Base-by-base conservation (phyloP, 2,797 vertebrate genomes). In the Toxotes lorentzi region DNA sequence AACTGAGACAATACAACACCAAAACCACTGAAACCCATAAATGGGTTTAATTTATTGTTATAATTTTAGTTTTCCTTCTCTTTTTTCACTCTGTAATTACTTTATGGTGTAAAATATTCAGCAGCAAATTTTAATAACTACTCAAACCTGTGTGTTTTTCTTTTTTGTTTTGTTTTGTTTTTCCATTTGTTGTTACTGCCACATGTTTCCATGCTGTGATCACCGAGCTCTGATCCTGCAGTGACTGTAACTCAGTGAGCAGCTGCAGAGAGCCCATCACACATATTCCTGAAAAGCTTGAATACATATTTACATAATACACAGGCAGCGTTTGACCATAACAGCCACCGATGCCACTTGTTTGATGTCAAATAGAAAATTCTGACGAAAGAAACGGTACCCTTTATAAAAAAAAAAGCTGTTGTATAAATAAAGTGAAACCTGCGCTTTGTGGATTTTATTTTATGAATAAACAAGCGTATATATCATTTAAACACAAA, bases 281-380 rank as follows among this genome's bases (percentile, higher is more conserved):
- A 57, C 32, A 47, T 83, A 88, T 90, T 90, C 88, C 79, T 88
- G 85, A 88, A 92, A 91, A 91, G 87, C 85, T 84, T 64, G 64
- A 86, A 85, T 57, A 66, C 70, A 70, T 95, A 89, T 95, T 95
- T 91, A 94, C 91, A 95, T 87, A 81, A 87, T 53, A 94, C 62
- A 90, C 77, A 78, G 5, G 27, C 56, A 41, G 62, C 71, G 16
- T 84, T 62, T 81, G 82, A 90, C 85, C 84, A 84, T 87, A 92
- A 86, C 91, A 94, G 79, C 83, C 71, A 51, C 86, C 61, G 78
- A 83, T 64, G 85, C 59, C 58, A 61, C 72, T 70, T 95, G 94
- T 95, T 95, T 95, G 94, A 91, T 81, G 91, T 83, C 90, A 95
- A 95, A 96, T 93, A 95, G 21, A 43, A 76, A 82, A 88, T 89